These are phyloP conservation scores for Diachasmimorpha longicaudata DNA, from an alignment of 1,140 invertebrate genomes.

Conservation along the genomic window DNA sequence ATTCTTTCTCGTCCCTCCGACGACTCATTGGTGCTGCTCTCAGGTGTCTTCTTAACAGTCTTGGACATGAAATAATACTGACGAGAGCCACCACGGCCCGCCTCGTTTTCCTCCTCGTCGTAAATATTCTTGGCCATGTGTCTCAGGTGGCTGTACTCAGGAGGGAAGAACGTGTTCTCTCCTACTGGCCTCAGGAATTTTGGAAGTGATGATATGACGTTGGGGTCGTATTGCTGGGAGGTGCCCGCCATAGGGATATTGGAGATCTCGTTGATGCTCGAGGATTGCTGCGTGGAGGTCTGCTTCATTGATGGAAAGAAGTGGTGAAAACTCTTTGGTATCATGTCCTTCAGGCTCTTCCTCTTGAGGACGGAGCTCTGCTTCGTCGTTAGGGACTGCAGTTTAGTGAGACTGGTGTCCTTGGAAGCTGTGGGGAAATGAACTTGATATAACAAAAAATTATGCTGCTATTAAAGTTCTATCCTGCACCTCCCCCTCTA, in stretches of 20 bases:
- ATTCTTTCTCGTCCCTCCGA: background rate
- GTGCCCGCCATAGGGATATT: background rate
- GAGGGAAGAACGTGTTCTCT: background rate
- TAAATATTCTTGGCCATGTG: conserved; percentile 9
- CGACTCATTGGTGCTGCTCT: background rate
- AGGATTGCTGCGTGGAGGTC: background rate
- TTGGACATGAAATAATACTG: background rate
- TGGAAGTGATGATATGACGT: background rate
- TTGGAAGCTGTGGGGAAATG: too few species aligned
- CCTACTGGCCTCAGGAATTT: background rate
- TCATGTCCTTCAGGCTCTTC: background rate
- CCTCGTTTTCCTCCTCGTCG: background rate
- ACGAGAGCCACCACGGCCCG: background rate
- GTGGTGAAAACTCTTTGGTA: background rate
- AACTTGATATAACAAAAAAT: too few species aligned
- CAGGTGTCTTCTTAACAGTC: background rate
- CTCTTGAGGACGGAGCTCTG: background rate
- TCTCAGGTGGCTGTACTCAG: conserved; percentile 6
- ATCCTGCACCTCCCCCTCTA: too few species aligned
- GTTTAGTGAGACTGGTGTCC: background rate
- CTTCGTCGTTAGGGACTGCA: background rate
- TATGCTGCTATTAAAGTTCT: too few species aligned
- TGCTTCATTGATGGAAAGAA: background rate
- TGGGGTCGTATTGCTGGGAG: background rate
- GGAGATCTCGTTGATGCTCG: background rate